Percentiles rank a stretch among this genome's conserved stretches.
Evolutionary conservation across 2,113 vertebrate genomes (phyloP).

Genomic region (Anhinga rufa): DNA sequence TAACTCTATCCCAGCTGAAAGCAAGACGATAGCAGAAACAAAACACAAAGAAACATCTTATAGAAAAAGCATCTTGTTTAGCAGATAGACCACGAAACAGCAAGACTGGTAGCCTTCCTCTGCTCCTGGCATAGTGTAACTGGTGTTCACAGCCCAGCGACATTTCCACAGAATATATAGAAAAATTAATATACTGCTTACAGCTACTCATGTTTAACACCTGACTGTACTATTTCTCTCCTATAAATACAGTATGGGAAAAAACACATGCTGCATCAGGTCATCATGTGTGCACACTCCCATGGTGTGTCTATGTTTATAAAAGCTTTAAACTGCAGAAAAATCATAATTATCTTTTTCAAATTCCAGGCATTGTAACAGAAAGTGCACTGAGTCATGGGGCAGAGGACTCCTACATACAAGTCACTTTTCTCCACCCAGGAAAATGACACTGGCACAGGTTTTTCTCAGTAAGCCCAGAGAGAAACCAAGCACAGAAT

Average conservation of each 20-base stretch:
- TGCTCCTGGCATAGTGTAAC: not conserved
- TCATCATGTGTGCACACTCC: not conserved
- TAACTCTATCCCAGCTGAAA: too few species aligned
- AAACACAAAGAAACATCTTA: not conserved
- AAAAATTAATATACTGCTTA: not conserved
- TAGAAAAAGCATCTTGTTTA: not conserved
- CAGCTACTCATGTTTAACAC: not conserved
- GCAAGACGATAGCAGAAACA: not conserved
- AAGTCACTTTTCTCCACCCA: not conserved
- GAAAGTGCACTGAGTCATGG: not conserved
- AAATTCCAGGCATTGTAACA: not conserved
- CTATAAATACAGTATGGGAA: not conserved
- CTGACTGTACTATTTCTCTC: not conserved
- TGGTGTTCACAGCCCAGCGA: accelerated
- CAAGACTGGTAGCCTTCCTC: not conserved
- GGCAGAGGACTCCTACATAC: not conserved
- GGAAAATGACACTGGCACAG: not conserved
- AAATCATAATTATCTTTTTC: not conserved
- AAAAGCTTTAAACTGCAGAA: not conserved
- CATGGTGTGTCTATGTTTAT: not conserved
- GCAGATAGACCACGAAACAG: not conserved
- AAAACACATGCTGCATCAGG: not conserved
- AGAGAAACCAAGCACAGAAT: not conserved
- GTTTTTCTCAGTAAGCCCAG: not conserved
- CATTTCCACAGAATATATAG: not conserved